A percentile compares a stretch with the other conserved stretches of the same genome.
phyloP scores from a whole-genome alignment of 2,113 vertebrate species.

The Rafetus swinhoei region DNA sequence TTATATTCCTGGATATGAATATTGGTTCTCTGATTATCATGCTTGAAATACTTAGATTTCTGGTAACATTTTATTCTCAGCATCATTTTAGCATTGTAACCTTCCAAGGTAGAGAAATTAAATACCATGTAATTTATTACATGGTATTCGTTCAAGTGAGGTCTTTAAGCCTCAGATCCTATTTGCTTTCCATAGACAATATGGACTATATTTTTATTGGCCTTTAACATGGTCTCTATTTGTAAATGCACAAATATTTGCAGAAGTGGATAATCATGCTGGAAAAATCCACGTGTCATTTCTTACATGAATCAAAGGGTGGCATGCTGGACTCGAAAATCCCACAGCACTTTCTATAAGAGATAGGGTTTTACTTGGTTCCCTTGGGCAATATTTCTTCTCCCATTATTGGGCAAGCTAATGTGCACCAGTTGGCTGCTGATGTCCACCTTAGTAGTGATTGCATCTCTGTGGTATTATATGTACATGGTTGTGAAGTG shows the following conservation, averaged over 20 bases:
- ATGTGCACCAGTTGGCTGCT: background rate
- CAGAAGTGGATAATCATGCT: background rate
- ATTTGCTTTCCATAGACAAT: background rate
- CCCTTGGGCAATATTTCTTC: background rate
- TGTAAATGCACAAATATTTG: background rate
- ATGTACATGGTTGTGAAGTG: conserved; percentile 17
- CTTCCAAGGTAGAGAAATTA: background rate
- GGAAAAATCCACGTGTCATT: background rate
- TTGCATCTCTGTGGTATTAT: background rate
- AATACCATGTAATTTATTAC: background rate
- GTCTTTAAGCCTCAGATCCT: background rate
- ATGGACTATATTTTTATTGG: background rate
- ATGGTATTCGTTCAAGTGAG: background rate
- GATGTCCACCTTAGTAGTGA: background rate
- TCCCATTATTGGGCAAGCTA: background rate
- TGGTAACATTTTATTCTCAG: background rate
- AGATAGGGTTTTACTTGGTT: background rate
- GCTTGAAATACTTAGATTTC: background rate
- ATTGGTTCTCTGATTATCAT: background rate
- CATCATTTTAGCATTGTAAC: background rate
- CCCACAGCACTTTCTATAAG: background rate
- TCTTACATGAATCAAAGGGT: background rate
- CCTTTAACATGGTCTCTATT: background rate
- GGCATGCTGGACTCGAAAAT: background rate
- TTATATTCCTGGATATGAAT: background rate